Conservation (phyloP, 1,140 invertebrate genomes). For the Drosophila ficusphila region DNA sequence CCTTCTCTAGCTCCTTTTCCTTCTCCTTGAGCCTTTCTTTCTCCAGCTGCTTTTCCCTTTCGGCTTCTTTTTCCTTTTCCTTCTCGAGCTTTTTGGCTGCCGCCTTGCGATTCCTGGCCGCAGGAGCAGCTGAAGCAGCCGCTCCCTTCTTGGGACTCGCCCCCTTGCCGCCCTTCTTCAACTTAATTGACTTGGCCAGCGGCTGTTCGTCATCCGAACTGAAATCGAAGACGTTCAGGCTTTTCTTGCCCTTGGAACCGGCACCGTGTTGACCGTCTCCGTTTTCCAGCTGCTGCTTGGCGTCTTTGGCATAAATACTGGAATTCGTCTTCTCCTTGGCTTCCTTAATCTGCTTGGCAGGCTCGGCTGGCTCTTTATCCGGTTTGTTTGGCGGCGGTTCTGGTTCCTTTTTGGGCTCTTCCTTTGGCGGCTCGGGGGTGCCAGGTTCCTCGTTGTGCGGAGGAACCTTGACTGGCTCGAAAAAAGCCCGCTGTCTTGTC, state of each 20-base stretch:
- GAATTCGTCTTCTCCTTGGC: slow-evolving; percentile 71
- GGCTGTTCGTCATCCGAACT: slow-evolving; percentile 84
- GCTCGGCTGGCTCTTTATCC: slow-evolving; percentile 16
- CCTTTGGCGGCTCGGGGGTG: slow-evolving; percentile 10
- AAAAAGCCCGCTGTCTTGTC: slow-evolving; percentile 80
- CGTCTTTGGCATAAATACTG: slow-evolving; percentile 80
- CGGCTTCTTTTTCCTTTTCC: slow-evolving; percentile 25
- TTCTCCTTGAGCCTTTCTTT: slow-evolving; percentile 6
- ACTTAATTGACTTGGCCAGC: slow-evolving; percentile 79
- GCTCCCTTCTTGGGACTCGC: slow-evolving; percentile 49
- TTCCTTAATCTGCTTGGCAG: slow-evolving; percentile 39
- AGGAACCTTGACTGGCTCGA: slow-evolving; percentile 80
- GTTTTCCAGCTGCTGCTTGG: slow-evolving; percentile 70
- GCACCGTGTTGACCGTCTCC: slow-evolving; percentile 35
- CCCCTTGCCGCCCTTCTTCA: slow-evolving; percentile 66
- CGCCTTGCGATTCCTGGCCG: slow-evolving; percentile 57
- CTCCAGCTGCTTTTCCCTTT: slow-evolving; percentile 8
- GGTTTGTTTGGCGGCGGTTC: slow-evolving; percentile 14
- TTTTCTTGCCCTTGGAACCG: slow-evolving; percentile 51
- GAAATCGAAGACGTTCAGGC: slow-evolving; percentile 83
- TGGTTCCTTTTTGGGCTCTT: slow-evolving; percentile 20
- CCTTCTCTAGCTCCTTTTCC: not conserved
- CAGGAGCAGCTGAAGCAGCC: slow-evolving; percentile 4
- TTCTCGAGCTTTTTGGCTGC: slow-evolving; percentile 45
- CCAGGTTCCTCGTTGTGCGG: slow-evolving; percentile 50